Conservation (phyloP, 2,888 invertebrate genomes). For the Eupithecia vulgata region DNA sequence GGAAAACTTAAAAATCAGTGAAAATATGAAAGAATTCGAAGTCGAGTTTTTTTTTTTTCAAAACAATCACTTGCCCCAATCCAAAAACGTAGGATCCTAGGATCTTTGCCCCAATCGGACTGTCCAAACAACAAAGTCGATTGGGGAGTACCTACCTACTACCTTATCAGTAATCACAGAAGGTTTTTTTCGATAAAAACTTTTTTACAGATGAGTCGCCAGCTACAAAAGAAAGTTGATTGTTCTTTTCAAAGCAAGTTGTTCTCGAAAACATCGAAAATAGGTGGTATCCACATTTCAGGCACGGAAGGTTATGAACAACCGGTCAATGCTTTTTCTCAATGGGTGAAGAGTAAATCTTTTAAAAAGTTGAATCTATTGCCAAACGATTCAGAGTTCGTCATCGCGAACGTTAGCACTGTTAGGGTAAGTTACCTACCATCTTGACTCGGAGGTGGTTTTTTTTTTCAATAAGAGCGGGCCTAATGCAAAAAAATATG, state of each 20-base stretch:
- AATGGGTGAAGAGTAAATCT: background rate
- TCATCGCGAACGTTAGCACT: background rate
- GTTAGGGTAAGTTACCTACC: background rate
- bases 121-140: background rate
- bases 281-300: background rate
- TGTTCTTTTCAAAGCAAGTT: constrained; percentile 9
- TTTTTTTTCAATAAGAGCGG: no score
- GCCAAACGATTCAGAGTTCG: background rate
- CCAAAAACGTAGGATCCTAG: no score
- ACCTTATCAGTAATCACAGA: no score
- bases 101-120: background rate
- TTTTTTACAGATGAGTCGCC: background rate
- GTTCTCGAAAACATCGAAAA: constrained; percentile 6
- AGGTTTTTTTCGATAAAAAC: background rate
- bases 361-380: background rate
- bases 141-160: background rate
- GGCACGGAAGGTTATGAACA: background rate
- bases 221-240: constrained; percentile 8
- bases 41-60: background rate
- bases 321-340: background rate
- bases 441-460: no score
- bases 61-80: background rate
- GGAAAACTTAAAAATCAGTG: no score
- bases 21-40: background rate
- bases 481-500: no score